Percentiles rank a stretch among this genome's conserved stretches.
These are phyloP conservation scores for Caenorhabditis zanzibari DNA, from an alignment of 2,888 invertebrate species.

Conservation along the genomic window DNA sequence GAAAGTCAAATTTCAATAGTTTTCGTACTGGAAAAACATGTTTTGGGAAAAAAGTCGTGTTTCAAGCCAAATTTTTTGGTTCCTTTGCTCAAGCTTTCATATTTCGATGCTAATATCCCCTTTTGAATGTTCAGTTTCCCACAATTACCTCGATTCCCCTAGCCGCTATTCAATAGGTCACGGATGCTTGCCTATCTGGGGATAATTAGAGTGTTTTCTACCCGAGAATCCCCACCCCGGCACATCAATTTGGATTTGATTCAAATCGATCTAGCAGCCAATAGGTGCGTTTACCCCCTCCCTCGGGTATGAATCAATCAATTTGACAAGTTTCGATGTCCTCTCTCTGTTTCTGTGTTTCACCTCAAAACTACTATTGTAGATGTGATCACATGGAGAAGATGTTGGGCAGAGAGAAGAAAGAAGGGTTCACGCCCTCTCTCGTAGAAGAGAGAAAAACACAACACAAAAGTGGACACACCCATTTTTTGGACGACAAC, in stretches of 20 bases:
- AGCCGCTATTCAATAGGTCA: neutral
- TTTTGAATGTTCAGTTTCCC: no score
- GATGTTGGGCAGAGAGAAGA: neutral
- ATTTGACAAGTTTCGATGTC: constrained; percentile 60
- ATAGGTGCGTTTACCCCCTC: neutral
- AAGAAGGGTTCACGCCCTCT: constrained; percentile 32
- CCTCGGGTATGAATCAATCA: constrained; percentile 41
- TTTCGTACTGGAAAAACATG: no score
- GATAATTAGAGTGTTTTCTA: constrained; percentile 30
- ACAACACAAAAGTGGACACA: constrained; percentile 2
- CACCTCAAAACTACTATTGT: constrained; percentile 16
- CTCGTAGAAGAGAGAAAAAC: constrained; percentile 7
- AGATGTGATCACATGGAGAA: constrained; percentile 30
- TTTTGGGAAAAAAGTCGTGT: no score
- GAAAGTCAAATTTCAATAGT: no score
- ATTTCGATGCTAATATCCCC: no score
- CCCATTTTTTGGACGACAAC: no score
- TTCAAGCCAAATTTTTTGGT: no score
- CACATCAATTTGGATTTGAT: constrained; percentile 17
- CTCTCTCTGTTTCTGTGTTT: neutral
- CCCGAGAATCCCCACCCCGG: no score
- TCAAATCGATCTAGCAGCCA: constrained; percentile 13
- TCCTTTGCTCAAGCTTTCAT: no score
- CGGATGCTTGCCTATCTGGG: constrained; percentile 22
- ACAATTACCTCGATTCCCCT: neutral